These are phyloP conservation scores for Drosophila parthenogenetica DNA, from an alignment of 2,888 invertebrate genomes.

Conservation along the genomic window DNA sequence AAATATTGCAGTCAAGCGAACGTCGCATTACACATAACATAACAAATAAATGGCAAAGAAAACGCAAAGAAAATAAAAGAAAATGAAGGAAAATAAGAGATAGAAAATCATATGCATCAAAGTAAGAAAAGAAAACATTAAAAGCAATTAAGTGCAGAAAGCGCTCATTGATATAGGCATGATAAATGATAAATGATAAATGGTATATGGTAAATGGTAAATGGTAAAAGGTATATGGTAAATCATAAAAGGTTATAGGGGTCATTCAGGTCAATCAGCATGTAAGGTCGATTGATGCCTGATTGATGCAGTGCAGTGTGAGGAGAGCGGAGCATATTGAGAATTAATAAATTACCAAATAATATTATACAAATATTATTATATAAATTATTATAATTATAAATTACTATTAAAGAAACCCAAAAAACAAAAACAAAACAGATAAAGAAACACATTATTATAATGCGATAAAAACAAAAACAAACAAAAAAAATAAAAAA, in stretches of 20 bases:
- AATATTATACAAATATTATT: conserved; percentile 80
- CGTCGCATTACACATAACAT: conserved; percentile 61
- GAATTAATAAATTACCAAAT: conserved; percentile 81
- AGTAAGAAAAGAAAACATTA: conserved; percentile 23
- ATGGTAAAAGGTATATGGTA: conserved; percentile 16
- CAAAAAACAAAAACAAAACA: conserved; percentile 59
- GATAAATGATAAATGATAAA: conserved; percentile 21
- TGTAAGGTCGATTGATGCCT: conserved; percentile 34
- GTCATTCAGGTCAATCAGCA: conserved; percentile 41
- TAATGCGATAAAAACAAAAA: conserved; percentile 49
- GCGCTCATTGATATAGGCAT: conserved; percentile 35
- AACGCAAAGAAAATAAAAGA: conserved; percentile 7
- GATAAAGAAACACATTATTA: conserved; percentile 67
- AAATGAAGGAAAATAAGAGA: conserved; percentile 27
- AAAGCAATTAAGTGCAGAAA: conserved; percentile 38
- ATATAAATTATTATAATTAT: conserved; percentile 80
- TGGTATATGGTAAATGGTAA: conserved; percentile 21
- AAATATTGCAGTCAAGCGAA: conserved; percentile 41
- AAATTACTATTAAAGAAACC: conserved; percentile 72
- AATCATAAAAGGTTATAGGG: conserved; percentile 11
- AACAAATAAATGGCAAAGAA: conserved; percentile 57
- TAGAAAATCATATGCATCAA: conserved; percentile 73
- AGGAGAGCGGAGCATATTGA: conserved; percentile 46
- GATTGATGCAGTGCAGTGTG: conserved; percentile 8
- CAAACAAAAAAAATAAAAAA: conserved; percentile 41